Evolutionary conservation across 2,113 vertebrate genomes (phyloP), one percentile per base, ranked within the genome.

Genomic region (Eidolon helvum): DNA sequence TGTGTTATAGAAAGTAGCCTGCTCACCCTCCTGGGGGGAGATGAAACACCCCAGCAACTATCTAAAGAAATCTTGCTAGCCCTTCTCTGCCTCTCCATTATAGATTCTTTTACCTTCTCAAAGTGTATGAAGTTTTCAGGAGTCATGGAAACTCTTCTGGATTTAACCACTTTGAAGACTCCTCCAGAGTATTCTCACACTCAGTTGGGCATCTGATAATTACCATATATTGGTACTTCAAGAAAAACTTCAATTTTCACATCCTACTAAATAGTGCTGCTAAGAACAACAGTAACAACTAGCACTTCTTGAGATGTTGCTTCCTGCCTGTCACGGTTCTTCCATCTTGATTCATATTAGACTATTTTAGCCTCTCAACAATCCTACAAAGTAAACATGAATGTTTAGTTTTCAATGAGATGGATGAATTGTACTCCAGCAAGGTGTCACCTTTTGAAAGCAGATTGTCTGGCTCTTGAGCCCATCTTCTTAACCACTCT

Each of bases 191-290:
- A 86, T 96, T 89, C 68, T 87, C 38, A 87, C 24, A 88, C 24
- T 91, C 48, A 78, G 24, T 24, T 45, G 53, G 30, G 21, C 40
- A 71, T 57, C n/a, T 33, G 28, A 93, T 33, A 87, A 94, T 77
- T 87, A 66, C 48, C 19, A 78, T 89, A 57, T 50, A 84, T 24
- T 90, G 40, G 21, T 79, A 95, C 40, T 79, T 85, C 5, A 65
- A 38, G n/a, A 16, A 88, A 84, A 71, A 78, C 14, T 57, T 92
- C 53, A 87, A 55, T 84, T 83, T 82, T 78, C 48, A 93, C 18
- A 68, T 80, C 28, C 18, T 93, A 59, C 66, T 89, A 66, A 92
- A 79, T 85, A 95, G 65, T 89, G 65, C 45, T 84, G 89, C 35
- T 57, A 86, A 79, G 6, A 89, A 63, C n/a, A 89, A 33, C 50